Evolutionary conservation across 2,113 vertebrate genomes (phyloP), one percentile per base, ranked within the genome.

Genomic region (Cromileptes altivelis): DNA sequence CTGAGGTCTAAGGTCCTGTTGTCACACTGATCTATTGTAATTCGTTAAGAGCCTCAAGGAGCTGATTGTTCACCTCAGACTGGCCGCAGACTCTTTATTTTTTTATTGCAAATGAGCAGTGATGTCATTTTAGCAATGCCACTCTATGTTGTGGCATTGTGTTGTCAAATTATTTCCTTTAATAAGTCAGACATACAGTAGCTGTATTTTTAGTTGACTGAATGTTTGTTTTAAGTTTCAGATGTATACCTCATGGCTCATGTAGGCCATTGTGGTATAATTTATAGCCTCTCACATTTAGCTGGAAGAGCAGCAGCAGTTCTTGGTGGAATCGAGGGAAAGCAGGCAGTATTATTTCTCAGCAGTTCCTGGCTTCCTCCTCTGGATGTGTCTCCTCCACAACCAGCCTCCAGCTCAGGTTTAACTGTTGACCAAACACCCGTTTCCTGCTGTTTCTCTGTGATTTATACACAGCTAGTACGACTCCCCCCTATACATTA

Each of bases 361-460:
- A 58, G 65, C 70, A 81, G 58, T 52, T 55, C 21, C 75, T 62
- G 17, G 33, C 70, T 75, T 80, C 82, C 63, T 70, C 19, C 6
- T 63, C 78, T 85, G 70, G 45, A 57, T 77, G 58, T 40, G 69
- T 88, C 75, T 87, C 75, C 55, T 76, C 58, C 33, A 37, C 74
- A 78, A 72, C 45, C 27, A 70, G 69, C 64, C 82, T 84, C 21
- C 80, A 83, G 77, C 82, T 85, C 37, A 71, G 72, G 78, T 84
- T 88, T 85, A 86, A 80, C 69, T 82, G 81, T 86, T 85, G 72
- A 88, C 90, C 82, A 88, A 93, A 92, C 91, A 82, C 56, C 27
- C 7, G 42, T 79, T 91, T 93, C 89, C 86, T 89, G 85, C 81
- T 70, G 55, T 83, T 88, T 42, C 19, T 25, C 53, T 7, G 3